Evolutionary conservation across 53 echinoderm and acorn worm species (phyloP).

Genomic region (Paelopatides confundens): DNA sequence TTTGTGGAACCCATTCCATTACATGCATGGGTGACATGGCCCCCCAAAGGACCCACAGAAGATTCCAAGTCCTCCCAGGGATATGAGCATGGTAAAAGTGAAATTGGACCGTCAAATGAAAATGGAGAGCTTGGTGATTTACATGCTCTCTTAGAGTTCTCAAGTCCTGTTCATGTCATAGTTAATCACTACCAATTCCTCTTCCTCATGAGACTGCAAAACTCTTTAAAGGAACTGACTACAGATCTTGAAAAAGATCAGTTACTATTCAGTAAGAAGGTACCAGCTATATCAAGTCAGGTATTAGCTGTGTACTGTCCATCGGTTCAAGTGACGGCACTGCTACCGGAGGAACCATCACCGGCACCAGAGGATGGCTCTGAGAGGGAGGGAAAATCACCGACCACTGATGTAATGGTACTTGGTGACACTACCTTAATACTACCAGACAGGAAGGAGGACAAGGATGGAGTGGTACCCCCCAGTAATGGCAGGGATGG

Average conservation of each 20-base stretch:
- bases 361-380: conserved; percentile 22
- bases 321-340: conserved; percentile 60
- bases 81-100: background rate
- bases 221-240: conserved; percentile 74
- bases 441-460: background rate
- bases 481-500: conserved; percentile 6
- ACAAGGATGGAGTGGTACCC: conserved; percentile 19
- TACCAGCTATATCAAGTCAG: conserved; percentile 64
- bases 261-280: conserved; percentile 65
- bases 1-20: conserved; percentile 87
- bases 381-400: background rate
- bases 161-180: conserved; percentile 65
- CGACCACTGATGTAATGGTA: background rate
- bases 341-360: conserved; percentile 60
- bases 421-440: background rate
- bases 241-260: conserved; percentile 83
- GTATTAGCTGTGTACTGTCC: conserved; percentile 80
- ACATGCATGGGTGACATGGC: conserved; percentile 68
- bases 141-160: conserved; percentile 76
- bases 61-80: background rate
- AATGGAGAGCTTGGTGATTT: conserved; percentile 67
- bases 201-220: conserved; percentile 88
- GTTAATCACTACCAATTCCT: conserved; percentile 95
- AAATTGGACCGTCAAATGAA: background rate
- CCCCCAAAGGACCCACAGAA: background rate